Conservation (phyloP, 2,113 vertebrate species). For the Chionomys nivalis region DNA sequence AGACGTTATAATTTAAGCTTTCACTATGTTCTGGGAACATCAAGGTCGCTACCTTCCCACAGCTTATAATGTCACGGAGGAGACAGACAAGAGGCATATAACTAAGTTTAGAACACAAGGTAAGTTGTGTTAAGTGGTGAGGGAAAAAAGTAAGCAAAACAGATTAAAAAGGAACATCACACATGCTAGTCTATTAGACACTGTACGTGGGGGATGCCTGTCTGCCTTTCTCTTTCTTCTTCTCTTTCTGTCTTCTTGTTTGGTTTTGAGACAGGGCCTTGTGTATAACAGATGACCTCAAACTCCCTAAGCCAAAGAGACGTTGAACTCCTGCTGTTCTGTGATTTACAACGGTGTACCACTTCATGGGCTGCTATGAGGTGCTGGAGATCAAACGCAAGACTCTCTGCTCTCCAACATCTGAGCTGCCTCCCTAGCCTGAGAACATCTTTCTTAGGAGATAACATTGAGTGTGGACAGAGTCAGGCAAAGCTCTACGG, state of each 20-base stretch:
- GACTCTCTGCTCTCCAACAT: not conserved
- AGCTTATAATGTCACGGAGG: not conserved
- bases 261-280: not conserved
- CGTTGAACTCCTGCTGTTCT: not conserved
- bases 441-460: not conserved
- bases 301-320: not conserved
- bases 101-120: not conserved
- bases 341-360: not conserved
- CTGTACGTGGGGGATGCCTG: too few relatives aligned
- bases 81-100: not conserved
- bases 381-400: not conserved
- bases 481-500: not conserved
- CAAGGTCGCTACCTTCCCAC: not conserved
- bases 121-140: not conserved
- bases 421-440: not conserved
- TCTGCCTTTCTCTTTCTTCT: not conserved
- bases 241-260: too few relatives aligned
- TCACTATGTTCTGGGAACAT: not conserved
- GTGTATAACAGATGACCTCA: not conserved
- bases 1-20: not conserved
- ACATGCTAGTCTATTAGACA: not conserved
- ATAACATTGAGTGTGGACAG: not conserved
- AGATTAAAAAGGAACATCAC: not conserved
- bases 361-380: not conserved
- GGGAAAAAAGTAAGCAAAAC: not conserved